A percentile compares a stretch with the other conserved stretches of the same genome.
These are phyloP conservation scores for Platalea minor DNA, from an alignment of 2,797 vertebrate genomes.

Conservation along the genomic window DNA sequence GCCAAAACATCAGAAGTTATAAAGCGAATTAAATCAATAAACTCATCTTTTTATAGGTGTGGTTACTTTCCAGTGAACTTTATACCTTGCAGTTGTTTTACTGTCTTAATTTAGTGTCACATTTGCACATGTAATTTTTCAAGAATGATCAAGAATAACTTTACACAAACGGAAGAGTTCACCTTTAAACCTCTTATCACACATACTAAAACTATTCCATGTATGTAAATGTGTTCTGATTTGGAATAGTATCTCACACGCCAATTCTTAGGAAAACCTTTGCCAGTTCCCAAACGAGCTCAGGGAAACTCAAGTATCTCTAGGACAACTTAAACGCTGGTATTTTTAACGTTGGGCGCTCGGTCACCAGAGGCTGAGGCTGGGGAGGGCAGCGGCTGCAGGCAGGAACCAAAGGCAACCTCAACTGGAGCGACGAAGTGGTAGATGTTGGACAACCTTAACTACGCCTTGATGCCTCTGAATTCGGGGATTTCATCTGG, in stretches of 20 bases:
- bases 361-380: not conserved
- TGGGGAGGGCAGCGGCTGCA: not conserved
- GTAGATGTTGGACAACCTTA: not conserved
- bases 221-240: not conserved
- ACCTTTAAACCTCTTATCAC: not conserved
- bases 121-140: not conserved
- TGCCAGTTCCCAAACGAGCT: not conserved
- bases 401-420: not conserved
- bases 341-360: not conserved
- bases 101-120: not conserved
- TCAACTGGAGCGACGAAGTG: no score
- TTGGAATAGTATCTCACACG: not conserved
- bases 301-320: not conserved
- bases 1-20: not conserved
- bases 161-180: not conserved
- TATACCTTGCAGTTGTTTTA: not conserved
- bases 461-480: not conserved
- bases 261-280: not conserved
- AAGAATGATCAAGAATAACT: not conserved
- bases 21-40: not conserved
- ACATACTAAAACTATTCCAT: not conserved
- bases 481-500: not conserved
- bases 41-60: not conserved
- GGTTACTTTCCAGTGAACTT: not conserved
- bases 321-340: fast-evolving